Percentiles rank a stretch among this genome's conserved stretches.
Evolutionary conservation across 2,113 vertebrate species (phyloP).

Genomic region (Petrocephalus zakoni): DNA sequence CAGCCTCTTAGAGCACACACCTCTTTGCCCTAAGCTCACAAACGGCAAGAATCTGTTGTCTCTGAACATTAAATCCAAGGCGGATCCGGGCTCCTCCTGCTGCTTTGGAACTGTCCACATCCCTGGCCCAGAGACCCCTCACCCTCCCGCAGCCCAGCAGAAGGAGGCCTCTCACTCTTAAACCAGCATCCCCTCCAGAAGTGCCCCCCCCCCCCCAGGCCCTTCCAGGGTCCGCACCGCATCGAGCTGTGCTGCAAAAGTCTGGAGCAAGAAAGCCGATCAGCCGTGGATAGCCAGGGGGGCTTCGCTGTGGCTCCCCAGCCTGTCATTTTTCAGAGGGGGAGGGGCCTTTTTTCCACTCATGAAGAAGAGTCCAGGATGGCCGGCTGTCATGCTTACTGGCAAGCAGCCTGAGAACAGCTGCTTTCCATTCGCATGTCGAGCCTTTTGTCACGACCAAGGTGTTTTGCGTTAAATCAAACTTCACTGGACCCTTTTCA

Average conservation of each 20-base stretch:
- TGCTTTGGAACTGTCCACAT: slow-evolving; percentile 34
- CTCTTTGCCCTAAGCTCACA: slow-evolving; percentile 66
- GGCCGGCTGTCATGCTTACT: neutral
- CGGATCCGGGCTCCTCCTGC: slow-evolving; percentile 37
- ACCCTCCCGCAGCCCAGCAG: neutral
- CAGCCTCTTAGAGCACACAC: slow-evolving; percentile 81
- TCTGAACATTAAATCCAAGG: slow-evolving; percentile 57
- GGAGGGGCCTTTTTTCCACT: neutral
- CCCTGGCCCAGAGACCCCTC: slow-evolving; percentile 8
- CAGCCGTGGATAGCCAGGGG: slow-evolving; percentile 27
- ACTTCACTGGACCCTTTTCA: slow-evolving; percentile 50
- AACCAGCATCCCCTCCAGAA: slow-evolving; percentile 27
- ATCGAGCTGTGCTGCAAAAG: slow-evolving; percentile 22
- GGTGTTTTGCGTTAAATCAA: slow-evolving; percentile 39
- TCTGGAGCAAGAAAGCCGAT: slow-evolving; percentile 34
- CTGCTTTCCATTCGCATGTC: slow-evolving; percentile 31
- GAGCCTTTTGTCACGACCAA: slow-evolving; percentile 22
- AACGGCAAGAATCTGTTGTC: slow-evolving; percentile 72
- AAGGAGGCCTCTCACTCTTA: slow-evolving; percentile 24
- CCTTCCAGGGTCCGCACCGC: slow-evolving; percentile 33
- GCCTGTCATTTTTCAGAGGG: neutral
- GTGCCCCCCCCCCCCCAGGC: neutral
- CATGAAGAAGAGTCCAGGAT: slow-evolving; percentile 4
- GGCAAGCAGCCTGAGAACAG: slow-evolving; percentile 25
- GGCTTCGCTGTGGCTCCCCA: neutral